Percentiles rank a stretch among this genome's conserved stretches.
phyloP scores from a whole-genome alignment of 1,140 invertebrate genomes.

The Neodiprion virginianus region DNA sequence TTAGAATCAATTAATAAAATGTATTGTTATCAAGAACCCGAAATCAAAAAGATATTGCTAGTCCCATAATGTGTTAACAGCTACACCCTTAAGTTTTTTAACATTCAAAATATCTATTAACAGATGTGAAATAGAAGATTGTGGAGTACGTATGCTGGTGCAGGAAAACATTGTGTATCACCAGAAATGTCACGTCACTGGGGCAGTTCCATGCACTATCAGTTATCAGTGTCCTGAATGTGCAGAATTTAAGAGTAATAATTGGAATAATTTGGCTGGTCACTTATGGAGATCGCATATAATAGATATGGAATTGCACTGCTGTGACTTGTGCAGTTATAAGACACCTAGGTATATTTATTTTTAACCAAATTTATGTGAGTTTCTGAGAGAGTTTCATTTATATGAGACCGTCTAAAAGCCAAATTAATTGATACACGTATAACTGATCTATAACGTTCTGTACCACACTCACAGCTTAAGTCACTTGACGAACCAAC shows the following conservation, averaged over 20 bases:
- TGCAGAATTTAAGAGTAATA: constrained; percentile 26
- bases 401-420: constrained; percentile 13
- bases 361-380: background rate
- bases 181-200: constrained; percentile 51
- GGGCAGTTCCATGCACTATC: background rate
- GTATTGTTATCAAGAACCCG: too few species aligned
- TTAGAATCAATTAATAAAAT: too few species aligned
- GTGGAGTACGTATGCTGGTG: constrained; percentile 49
- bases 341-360: constrained; percentile 55
- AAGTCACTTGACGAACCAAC: constrained; percentile 52
- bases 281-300: constrained; percentile 61
- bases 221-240: constrained; percentile 59
- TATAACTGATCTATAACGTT: constrained; percentile 7
- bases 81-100: too few species aligned
- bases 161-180: constrained; percentile 59
- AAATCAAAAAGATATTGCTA: too few species aligned
- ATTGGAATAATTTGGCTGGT: constrained; percentile 54
- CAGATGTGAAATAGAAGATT: constrained; percentile 46
- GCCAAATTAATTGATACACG: background rate
- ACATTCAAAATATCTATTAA: background rate
- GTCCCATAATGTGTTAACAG: background rate
- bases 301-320: constrained; percentile 60
- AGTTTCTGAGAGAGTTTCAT: too few species aligned
- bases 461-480: constrained; percentile 33
- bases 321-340: constrained; percentile 45